Evolutionary conservation across 1,140 invertebrate species (phyloP), one percentile per base, ranked within the genome.

Genomic region (Drosophila repletoides): DNA sequence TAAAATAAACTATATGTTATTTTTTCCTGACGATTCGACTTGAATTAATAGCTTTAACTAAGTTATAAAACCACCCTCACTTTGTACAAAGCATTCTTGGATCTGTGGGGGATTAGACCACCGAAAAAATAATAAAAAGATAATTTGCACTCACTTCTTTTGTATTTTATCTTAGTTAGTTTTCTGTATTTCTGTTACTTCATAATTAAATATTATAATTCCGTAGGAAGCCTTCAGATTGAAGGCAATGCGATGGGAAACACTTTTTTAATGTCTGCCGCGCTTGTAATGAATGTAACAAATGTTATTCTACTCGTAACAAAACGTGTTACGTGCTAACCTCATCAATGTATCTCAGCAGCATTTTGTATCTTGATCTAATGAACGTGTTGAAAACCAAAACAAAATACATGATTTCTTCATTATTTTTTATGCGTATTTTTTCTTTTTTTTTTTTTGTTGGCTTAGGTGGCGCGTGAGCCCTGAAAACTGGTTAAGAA

Each of bases 131-230:
- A n/a, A 40, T 33, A 5, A 45, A 36, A 43, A 34, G 34, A 17
- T 26, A 24, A 31, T 31, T 61, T 26, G 46, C 29, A 58, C 63
- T 77, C 64, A 56, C 63, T 28, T 49, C 38, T 56, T 40, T 45
- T 10, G 29, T 31, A 24, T 29, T 21, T 15, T 33, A 38, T 28
- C 28, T 52, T 61, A 70, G 43, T 75, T 72, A 66, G 59, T 38
- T 74, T 72, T 72, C 72, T 72, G 45, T 58, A 45, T 72, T 66
- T 41, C 56, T 31, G 56, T 72, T 60, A 63, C 22, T 51, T 38
- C 29, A 51, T 17, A 83, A 81, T 69, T 83, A 81, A 83, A 61
- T 76, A 83, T 81, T 65, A 55, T 83, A 83, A 81, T 81, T 76
- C 69, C 66, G 72, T 64, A n/a, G 51, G 43, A 81, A 81, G 76